A percentile compares a stretch with the other conserved stretches of the same genome.
These are phyloP conservation scores for Temnothorax rugatulus DNA, from an alignment of 2,888 invertebrate genomes.

Conservation along the genomic window DNA sequence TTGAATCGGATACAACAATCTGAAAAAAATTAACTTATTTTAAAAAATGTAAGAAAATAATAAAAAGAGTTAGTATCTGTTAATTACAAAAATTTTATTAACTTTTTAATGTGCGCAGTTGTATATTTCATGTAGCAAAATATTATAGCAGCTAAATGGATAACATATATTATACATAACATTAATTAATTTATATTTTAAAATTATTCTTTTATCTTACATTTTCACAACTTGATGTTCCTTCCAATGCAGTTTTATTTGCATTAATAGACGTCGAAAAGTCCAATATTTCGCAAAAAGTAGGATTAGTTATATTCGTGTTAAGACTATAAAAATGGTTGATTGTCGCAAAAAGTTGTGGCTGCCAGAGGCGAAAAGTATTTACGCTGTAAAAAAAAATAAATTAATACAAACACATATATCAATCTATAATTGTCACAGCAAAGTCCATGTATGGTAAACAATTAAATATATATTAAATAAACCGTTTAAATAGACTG, in stretches of 20 bases:
- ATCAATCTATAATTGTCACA: neutral
- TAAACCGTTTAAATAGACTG: neutral
- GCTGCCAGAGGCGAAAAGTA: constrained; percentile 94
- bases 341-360: constrained; percentile 91
- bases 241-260: neutral
- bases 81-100: neutral
- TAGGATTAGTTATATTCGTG: constrained; percentile 57
- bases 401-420: constrained; percentile 5
- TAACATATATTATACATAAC: neutral
- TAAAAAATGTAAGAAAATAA: neutral
- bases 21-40: constrained; percentile 30
- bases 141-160: neutral
- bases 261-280: constrained; percentile 49
- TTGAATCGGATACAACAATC: constrained; percentile 62
- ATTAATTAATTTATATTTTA: neutral
- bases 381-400: constrained; percentile 88
- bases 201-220: constrained; percentile 47
- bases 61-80: neutral
- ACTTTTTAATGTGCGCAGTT: neutral
- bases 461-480: neutral
- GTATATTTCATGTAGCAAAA: neutral
- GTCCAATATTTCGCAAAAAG: constrained; percentile 81
- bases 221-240: constrained; percentile 44
- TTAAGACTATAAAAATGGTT: constrained; percentile 62
- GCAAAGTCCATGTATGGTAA: neutral